These are phyloP conservation scores for Archips xylosteana DNA, from an alignment of 2,888 invertebrate genomes.

Conservation along the genomic window DNA sequence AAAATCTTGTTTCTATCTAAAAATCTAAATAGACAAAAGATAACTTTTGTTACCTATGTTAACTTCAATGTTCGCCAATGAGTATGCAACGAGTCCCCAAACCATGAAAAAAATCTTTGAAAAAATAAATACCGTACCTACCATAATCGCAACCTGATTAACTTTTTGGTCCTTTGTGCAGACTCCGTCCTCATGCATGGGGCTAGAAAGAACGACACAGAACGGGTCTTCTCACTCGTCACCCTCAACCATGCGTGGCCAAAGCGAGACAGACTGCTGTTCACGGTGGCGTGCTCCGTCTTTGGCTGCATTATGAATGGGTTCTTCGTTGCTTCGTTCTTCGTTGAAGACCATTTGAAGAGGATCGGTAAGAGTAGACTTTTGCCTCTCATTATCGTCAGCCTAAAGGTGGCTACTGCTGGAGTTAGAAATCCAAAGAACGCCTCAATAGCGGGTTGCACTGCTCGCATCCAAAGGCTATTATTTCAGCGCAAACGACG, in stretches of 20 bases:
- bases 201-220: slow-evolving; percentile 39
- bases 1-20: too few relatives aligned
- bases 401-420: too few relatives aligned
- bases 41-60: too few relatives aligned
- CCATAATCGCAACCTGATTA: background rate
- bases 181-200: slow-evolving; percentile 42
- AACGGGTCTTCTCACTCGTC: slow-evolving; percentile 82
- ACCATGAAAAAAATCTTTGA: too few relatives aligned
- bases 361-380: background rate
- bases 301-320: slow-evolving; percentile 51
- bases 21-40: too few relatives aligned
- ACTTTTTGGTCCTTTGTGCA: background rate
- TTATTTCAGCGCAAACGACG: too few relatives aligned
- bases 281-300: slow-evolving; percentile 57
- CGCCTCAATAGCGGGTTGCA: too few relatives aligned
- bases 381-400: background rate
- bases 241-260: slow-evolving; percentile 89
- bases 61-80: too few relatives aligned
- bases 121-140: too few relatives aligned
- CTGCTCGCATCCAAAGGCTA: too few relatives aligned
- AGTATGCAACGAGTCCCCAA: too few relatives aligned
- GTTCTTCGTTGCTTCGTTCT: slow-evolving; percentile 2
- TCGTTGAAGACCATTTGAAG: background rate
- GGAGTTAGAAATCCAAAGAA: too few relatives aligned
- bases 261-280: slow-evolving; percentile 87